Evolutionary conservation across 2,888 invertebrate species (phyloP), one percentile per base, ranked within the genome.

Genomic region (Priapulus caudatus): DNA sequence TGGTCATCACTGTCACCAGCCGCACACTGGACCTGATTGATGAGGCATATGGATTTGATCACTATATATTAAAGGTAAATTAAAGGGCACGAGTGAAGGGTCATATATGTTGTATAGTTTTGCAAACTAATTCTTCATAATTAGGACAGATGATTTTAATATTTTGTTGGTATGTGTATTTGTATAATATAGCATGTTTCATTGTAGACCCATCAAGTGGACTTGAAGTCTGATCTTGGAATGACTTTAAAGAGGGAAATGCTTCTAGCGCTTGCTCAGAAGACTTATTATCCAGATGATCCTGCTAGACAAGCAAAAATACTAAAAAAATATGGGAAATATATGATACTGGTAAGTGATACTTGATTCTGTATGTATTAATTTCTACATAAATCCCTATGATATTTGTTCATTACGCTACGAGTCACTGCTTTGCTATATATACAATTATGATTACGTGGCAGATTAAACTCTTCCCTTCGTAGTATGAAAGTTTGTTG

Each of bases 21-120:
- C 77, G 92, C 60, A 82, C 92, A 1, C 77, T 92, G 51, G 75
- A 79, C 60, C 76, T 90, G 58, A 90, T 98, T 58, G 85, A 95
- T 73, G 80, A 88, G 59, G 79, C 85, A 65, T 84, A 83, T 74
- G 97, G 98, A 4, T 86, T 98, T 64, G 98, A 98, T 74, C 82
- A 85, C 70, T 98, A 98, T 72, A 75, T 98, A 63, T 76, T 98
- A 20, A 84, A 84, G 77, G 84, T 83, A 69, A 53, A n/a, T n/a
- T n/a, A n/a, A n/a, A n/a, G n/a, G n/a, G n/a, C n/a, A n/a, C 33
- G n/a, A 21, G 15, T 4, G 10, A 20, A 3, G 4, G 24, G 10
- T 18, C 48, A 5, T 50, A 49, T n/a, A n/a, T n/a, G n/a, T n/a
- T n/a, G n/a, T n/a, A n/a, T n/a, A n/a, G n/a, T 61, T 43, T 22